Percentiles rank a stretch among this genome's conserved stretches.
These are phyloP conservation scores for Lethenteron reissneri DNA, from an alignment of 2,113 vertebrate species.

Conservation along the genomic window DNA sequence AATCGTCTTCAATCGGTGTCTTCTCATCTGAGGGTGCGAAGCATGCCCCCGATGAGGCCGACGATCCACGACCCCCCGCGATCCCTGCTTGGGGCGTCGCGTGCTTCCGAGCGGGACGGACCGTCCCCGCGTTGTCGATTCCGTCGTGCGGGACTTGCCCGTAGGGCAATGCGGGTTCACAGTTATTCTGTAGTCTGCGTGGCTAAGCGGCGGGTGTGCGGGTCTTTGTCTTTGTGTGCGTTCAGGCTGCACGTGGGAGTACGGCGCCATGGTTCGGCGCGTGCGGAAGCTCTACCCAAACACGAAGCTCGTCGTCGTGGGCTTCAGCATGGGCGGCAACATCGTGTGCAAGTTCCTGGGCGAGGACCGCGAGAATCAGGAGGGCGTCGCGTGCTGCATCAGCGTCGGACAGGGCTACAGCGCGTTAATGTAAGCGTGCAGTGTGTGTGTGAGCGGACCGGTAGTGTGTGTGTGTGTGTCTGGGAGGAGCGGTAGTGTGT, in stretches of 20 bases:
- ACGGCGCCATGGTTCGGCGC: slow-evolving; percentile 73
- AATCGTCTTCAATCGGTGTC: too few relatives aligned
- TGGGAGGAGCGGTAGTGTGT: too few relatives aligned
- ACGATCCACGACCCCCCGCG: too few relatives aligned
- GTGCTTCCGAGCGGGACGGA: too few relatives aligned
- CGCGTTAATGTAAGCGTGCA: slow-evolving; percentile 50
- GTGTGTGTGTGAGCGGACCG: too few relatives aligned
- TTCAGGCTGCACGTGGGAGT: slow-evolving; percentile 91
- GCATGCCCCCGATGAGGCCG: too few relatives aligned
- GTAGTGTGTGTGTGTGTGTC: too few relatives aligned
- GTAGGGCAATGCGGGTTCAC: neutral
- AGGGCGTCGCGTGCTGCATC: slow-evolving; percentile 67
- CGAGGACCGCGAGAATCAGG: slow-evolving; percentile 63
- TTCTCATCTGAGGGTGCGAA: too few relatives aligned
- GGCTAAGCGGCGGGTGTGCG: neutral
- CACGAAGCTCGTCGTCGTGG: slow-evolving; percentile 63
- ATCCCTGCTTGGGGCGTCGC: too few relatives aligned
- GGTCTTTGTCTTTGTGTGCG: slow-evolving; percentile 2
- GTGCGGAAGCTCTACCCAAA: slow-evolving; percentile 61
- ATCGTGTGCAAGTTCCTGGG: slow-evolving; percentile 94
- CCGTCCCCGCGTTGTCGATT: too few relatives aligned
- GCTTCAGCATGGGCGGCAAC: slow-evolving; percentile 90
- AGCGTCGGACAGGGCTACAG: slow-evolving; percentile 94
- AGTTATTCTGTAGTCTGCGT: neutral
- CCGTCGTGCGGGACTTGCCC: too few relatives aligned